Conservation (phyloP, 2,888 invertebrate species). For the Drosophila picticornis region DNA sequence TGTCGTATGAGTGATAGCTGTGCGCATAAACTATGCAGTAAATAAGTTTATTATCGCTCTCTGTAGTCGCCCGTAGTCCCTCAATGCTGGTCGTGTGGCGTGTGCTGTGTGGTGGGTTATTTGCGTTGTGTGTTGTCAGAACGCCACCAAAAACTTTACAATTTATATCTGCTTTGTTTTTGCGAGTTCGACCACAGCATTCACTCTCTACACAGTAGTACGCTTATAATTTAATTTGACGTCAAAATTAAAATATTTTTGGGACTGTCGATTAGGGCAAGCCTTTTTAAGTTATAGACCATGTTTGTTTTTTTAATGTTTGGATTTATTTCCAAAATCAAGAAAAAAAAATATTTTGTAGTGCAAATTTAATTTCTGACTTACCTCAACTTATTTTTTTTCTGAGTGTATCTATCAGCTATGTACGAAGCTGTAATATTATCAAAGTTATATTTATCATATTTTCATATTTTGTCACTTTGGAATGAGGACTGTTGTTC, state of each 20-base stretch:
- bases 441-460: conserved; percentile 10
- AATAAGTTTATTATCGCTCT: conserved; percentile 81
- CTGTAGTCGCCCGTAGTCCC: conserved; percentile 26
- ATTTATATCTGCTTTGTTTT: conserved; percentile 34
- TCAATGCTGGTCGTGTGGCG: conserved; percentile 21
- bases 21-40: conserved; percentile 81
- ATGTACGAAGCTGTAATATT: neutral
- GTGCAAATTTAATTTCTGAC: neutral
- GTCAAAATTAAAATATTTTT: neutral
- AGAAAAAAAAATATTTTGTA: neutral
- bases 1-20: conserved; percentile 78
- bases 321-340: neutral
- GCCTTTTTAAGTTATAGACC: neutral
- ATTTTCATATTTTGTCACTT: conserved; percentile 8
- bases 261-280: neutral
- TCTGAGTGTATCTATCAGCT: neutral
- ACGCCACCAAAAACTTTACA: conserved; percentile 39
- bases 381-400: neutral
- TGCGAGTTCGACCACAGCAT: conserved; percentile 15
- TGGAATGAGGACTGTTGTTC: neutral
- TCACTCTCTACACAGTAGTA: neutral
- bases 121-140: conserved; percentile 3
- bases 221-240: too few species aligned
- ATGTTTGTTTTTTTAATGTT: neutral
- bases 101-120: conserved; percentile 6